Evolutionary conservation across 2,797 vertebrate species (phyloP).

Genomic region (Amazonetta brasiliensis): DNA sequence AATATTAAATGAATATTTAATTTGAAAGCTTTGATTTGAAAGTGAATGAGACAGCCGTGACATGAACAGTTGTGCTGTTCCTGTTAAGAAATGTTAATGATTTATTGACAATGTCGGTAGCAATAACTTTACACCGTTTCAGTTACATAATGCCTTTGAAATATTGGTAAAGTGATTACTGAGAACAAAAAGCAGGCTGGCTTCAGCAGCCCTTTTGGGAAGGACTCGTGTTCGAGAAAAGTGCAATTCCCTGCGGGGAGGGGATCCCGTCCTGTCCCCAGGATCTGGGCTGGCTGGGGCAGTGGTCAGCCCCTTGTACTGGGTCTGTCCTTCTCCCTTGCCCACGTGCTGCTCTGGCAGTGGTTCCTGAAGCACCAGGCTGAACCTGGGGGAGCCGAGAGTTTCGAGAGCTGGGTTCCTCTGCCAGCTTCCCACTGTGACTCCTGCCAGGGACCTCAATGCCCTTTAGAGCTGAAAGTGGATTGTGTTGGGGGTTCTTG

Average conservation of each 20-base stretch:
- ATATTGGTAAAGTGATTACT: constrained; percentile 64
- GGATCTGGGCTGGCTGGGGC: background rate
- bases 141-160: constrained; percentile 72
- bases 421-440: background rate
- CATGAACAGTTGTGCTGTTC: constrained; percentile 65
- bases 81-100: constrained; percentile 77
- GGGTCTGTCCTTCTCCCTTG: background rate
- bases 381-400: background rate
- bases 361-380: background rate
- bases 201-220: constrained; percentile 35
- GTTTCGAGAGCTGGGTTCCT: background rate
- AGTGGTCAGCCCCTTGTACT: background rate
- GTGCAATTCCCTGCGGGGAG: background rate
- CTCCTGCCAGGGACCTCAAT: background rate
- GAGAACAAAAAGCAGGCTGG: constrained; percentile 56
- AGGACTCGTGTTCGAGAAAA: background rate
- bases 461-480: background rate
- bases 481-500: background rate
- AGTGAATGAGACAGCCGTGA: constrained; percentile 75
- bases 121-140: constrained; percentile 68
- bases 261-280: background rate
- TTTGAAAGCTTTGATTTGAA: constrained; percentile 79
- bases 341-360: background rate
- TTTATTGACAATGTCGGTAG: constrained; percentile 72
- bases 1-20: constrained; percentile 84